Percentiles rank a stretch among this genome's conserved stretches.
phyloP scores from a whole-genome alignment of 2,888 invertebrate species.

The Hirudinaria manillensis region DNA sequence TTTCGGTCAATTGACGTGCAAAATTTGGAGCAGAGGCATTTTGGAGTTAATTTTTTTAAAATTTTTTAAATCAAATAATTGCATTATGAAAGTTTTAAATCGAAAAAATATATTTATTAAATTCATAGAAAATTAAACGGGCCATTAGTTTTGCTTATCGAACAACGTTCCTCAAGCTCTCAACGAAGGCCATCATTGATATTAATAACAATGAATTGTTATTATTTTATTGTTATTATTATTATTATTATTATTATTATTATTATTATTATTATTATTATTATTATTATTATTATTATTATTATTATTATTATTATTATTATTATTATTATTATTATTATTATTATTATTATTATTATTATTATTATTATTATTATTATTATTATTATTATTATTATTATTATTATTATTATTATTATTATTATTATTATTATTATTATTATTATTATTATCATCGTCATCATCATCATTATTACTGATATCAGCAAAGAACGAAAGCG shows the following conservation, averaged over 20 bases:
- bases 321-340: background rate
- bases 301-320: background rate
- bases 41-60: no score
- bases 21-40: no score
- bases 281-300: background rate
- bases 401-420: constrained; percentile 2
- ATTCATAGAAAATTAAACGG: no score
- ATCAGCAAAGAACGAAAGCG: background rate
- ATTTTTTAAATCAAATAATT: no score
- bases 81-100: no score
- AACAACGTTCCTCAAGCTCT: no score
- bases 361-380: background rate
- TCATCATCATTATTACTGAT: background rate
- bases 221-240: background rate
- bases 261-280: background rate
- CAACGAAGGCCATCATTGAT: no score
- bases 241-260: constrained; percentile 15
- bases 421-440: background rate
- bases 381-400: background rate
- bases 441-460: background rate
- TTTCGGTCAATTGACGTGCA: no score
- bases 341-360: background rate
- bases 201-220: no score
- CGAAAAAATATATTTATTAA: no score
- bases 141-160: no score